These are phyloP conservation scores for Acridotheres tristis DNA, from an alignment of 2,797 vertebrate genomes.

Conservation along the genomic window DNA sequence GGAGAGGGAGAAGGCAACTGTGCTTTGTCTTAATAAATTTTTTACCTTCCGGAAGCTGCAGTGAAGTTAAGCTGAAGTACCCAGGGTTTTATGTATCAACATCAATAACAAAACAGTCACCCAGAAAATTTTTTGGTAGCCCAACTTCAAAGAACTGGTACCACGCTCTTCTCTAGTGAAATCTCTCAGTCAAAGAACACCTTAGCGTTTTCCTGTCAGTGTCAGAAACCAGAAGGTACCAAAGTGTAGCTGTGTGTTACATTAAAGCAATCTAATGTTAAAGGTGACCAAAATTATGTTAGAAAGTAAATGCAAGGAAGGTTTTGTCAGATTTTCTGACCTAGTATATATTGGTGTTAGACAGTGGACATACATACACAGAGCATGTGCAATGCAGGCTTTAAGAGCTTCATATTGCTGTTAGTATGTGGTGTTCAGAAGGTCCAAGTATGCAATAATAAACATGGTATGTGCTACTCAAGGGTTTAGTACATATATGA, in stretches of 20 bases:
- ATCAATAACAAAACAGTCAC: not conserved
- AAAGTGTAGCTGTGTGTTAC: not conserved
- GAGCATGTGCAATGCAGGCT: not conserved
- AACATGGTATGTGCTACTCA: not conserved
- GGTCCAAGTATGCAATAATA: not conserved
- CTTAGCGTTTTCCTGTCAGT: not conserved
- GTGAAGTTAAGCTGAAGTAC: not conserved
- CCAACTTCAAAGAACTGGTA: not conserved
- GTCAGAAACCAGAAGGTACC: not conserved
- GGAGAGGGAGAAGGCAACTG: not conserved
- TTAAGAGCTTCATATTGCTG: not conserved
- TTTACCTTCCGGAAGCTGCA: not conserved
- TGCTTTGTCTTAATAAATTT: not conserved
- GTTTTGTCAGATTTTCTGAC: not conserved
- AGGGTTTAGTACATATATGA: not conserved
- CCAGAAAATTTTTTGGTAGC: not conserved
- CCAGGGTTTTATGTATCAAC: not conserved
- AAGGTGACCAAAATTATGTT: not conserved
- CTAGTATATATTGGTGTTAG: not conserved
- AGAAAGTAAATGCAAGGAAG: not conserved
- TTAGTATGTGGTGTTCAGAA: not conserved
- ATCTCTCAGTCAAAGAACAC: not conserved
- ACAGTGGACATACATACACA: accelerated
- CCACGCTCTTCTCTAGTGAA: not conserved
- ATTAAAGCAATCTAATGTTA: not conserved